These are phyloP conservation scores for Subanguina moxae DNA, from an alignment of 1,140 invertebrate genomes.

Conservation along the genomic window DNA sequence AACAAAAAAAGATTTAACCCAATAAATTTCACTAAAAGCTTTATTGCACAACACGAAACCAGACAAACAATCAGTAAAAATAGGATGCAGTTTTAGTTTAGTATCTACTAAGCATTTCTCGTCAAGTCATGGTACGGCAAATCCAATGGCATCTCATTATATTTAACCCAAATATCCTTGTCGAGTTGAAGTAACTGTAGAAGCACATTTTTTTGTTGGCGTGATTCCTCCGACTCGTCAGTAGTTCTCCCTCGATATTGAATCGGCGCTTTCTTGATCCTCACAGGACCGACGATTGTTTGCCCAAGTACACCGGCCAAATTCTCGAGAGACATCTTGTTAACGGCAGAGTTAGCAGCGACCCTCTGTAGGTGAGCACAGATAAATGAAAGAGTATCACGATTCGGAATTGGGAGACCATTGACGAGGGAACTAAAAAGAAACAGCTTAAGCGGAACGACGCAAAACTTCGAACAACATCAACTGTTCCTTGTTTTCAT, in stretches of 20 bases:
- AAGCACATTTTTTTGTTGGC: not conserved
- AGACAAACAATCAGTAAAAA: too few species aligned
- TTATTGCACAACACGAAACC: too few species aligned
- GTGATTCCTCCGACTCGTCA: not conserved
- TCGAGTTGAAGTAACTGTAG: slow-evolving; percentile 6
- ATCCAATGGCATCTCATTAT: too few species aligned
- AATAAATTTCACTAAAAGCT: too few species aligned
- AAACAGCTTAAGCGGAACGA: too few species aligned
- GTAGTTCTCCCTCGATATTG: not conserved
- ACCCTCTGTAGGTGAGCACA: slow-evolving; percentile 73
- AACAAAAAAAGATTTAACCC: too few species aligned
- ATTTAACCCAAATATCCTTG: not conserved
- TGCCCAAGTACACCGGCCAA: not conserved
- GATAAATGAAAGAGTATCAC: slow-evolving; percentile 79
- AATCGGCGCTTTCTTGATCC: not conserved
- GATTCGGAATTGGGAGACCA: slow-evolving; percentile 75
- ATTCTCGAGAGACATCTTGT: slow-evolving; percentile 22
- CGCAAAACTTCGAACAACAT: slow-evolving; percentile 60
- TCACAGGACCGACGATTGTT: not conserved
- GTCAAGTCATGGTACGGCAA: too few species aligned
- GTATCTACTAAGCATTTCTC: too few species aligned
- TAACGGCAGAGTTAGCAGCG: slow-evolving; percentile 8
- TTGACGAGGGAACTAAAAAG: slow-evolving; percentile 62
- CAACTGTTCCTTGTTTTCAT: slow-evolving; percentile 62
- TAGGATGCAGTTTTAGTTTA: too few species aligned